These are phyloP conservation scores for Drosophila lutescens DNA, from an alignment of 2,888 invertebrate genomes.

Conservation along the genomic window DNA sequence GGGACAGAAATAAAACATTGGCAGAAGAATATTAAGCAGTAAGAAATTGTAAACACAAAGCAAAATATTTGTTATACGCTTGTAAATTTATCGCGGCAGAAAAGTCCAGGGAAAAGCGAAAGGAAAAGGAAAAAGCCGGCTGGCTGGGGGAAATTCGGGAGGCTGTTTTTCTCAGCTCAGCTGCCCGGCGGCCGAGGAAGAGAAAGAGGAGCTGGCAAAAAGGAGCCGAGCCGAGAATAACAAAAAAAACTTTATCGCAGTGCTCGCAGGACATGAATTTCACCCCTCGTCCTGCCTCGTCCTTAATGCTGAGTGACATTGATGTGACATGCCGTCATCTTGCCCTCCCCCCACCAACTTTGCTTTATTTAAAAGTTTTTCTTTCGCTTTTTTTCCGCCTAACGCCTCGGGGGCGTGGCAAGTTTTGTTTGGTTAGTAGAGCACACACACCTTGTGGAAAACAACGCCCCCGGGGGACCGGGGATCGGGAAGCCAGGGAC, in stretches of 20 bases:
- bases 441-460: constrained; percentile 57
- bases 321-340: constrained; percentile 79
- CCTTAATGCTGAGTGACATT: constrained; percentile 81
- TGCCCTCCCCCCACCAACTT: constrained; percentile 27
- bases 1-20: constrained; percentile 13
- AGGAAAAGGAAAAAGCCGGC: constrained; percentile 14
- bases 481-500: neutral
- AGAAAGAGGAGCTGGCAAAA: constrained; percentile 16
- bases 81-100: constrained; percentile 71
- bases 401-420: constrained; percentile 64
- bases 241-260: constrained; percentile 66
- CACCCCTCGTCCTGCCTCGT: constrained; percentile 5
- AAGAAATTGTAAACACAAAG: constrained; percentile 65
- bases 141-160: constrained; percentile 39
- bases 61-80: constrained; percentile 79
- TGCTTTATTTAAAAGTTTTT: constrained; percentile 75
- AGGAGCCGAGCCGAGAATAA: constrained; percentile 24
- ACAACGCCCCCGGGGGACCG: neutral
- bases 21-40: constrained; percentile 27
- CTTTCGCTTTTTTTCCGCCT: constrained; percentile 27
- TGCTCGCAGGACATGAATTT: constrained; percentile 64
- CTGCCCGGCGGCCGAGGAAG: constrained; percentile 50
- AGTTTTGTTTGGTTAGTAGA: constrained; percentile 54
- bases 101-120: constrained; percentile 33
- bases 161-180: constrained; percentile 64